phyloP scores from a whole-genome alignment of 2,888 invertebrate species.

The Rhingia rostrata region DNA sequence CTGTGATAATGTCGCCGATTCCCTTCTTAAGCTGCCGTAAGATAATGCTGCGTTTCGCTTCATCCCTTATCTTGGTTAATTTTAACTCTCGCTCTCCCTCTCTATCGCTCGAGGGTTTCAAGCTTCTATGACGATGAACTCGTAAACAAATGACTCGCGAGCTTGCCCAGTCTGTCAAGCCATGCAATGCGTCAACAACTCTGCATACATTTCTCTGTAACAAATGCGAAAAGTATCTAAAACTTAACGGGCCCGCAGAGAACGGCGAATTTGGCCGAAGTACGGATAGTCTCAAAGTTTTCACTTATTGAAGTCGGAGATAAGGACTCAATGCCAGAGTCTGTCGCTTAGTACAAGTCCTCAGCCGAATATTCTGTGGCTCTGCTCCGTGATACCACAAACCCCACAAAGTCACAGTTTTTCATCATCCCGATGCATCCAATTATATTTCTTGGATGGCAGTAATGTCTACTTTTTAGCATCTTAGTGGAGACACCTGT shows the following conservation, averaged over 20 bases:
- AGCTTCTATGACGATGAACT: constrained; percentile 24
- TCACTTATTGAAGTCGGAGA: too few species aligned
- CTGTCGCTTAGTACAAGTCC: too few species aligned
- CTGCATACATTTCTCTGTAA: background rate
- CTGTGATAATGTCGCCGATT: constrained; percentile 2
- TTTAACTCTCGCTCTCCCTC: background rate
- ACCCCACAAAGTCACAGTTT: too few species aligned
- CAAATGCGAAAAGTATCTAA: constrained; percentile 17
- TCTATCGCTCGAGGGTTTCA: too few species aligned
- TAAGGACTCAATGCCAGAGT: too few species aligned
- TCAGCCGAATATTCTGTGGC: too few species aligned
- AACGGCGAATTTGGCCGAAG: background rate
- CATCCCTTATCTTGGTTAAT: constrained; percentile 27
- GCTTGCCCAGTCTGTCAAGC: constrained; percentile 15
- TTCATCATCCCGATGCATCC: too few species aligned
- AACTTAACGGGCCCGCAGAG: constrained; percentile 40
- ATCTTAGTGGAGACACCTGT: too few species aligned
- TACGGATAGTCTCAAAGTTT: too few species aligned
- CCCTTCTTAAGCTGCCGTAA: constrained; percentile 26
- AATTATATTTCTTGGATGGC: too few species aligned
- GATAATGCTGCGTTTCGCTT: constrained; percentile 32
- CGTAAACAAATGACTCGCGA: constrained; percentile 27
- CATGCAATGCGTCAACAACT: constrained; percentile 10
- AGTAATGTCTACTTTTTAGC: too few species aligned
- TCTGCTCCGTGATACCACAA: too few species aligned